These are phyloP conservation scores for Temnothorax longispinosus DNA, from an alignment of 1,140 invertebrate species.

Conservation along the genomic window DNA sequence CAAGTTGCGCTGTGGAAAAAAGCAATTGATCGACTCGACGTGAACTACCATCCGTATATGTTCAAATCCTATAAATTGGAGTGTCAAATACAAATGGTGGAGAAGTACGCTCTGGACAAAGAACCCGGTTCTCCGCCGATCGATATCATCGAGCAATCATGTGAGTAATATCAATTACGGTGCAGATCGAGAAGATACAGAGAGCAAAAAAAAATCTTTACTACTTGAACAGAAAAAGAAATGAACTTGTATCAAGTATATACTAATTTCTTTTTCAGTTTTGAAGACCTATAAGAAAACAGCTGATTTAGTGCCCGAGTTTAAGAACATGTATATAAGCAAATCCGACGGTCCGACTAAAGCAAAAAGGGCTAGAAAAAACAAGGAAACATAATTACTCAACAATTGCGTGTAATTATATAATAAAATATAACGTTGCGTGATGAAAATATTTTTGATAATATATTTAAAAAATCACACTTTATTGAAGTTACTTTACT, in stretches of 20 bases:
- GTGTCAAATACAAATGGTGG: conserved; percentile 60
- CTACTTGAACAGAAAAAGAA: not conserved
- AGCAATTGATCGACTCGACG: conserved; percentile 4
- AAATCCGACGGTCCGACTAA: conserved; percentile 17
- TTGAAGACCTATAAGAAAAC: not conserved
- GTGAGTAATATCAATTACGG: conserved; percentile 14
- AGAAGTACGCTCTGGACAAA: conserved; percentile 70
- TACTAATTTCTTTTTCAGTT: conserved; percentile 35
- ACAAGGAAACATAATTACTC: not conserved
- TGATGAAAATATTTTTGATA: not conserved
- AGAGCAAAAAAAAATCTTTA: not conserved
- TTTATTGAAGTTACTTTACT: not conserved
- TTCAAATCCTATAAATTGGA: conserved; percentile 46
- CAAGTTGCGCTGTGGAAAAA: conserved; percentile 21
- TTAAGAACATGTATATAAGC: not conserved
- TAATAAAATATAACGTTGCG: not conserved
- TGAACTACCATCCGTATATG: not conserved
- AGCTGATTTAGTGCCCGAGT: not conserved
- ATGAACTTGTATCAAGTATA: conserved; percentile 2
- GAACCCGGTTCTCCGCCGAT: not conserved
- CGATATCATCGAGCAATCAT: conserved; percentile 59
- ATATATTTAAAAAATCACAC: not conserved
- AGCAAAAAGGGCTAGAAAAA: conserved; percentile 31
- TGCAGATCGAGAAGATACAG: not conserved
- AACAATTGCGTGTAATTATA: not conserved